These are phyloP conservation scores for Pheosia gnoma DNA, from an alignment of 2,888 invertebrate species.

Conservation along the genomic window DNA sequence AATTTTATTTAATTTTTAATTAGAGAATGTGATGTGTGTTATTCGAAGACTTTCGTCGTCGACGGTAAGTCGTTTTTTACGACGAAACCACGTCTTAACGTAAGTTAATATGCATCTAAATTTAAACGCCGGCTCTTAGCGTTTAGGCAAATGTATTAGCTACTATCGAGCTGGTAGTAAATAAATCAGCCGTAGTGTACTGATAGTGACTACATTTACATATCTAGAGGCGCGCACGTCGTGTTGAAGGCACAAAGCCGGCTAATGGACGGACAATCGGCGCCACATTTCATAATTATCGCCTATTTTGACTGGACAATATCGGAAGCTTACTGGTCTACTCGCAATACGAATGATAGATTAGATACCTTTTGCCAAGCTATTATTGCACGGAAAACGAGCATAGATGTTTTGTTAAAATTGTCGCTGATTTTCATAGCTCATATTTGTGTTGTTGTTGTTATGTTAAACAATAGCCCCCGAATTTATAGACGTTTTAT, in stretches of 20 bases:
- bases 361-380: constrained; percentile 38
- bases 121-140: constrained; percentile 16
- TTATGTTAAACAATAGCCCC: too few relatives aligned
- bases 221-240: constrained; percentile 65
- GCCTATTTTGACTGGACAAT: constrained; percentile 79
- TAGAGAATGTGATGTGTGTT: neutral
- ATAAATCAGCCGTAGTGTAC: constrained; percentile 37
- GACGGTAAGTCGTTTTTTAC: constrained; percentile 2
- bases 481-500: too few relatives aligned
- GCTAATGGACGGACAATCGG: constrained; percentile 78
- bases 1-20: constrained; percentile 6
- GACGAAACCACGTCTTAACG: neutral
- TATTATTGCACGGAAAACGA: constrained; percentile 26
- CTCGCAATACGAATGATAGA: constrained; percentile 44
- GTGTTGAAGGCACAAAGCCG: constrained; percentile 68
- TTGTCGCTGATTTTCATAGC: neutral
- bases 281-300: constrained; percentile 81
- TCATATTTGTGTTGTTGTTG: neutral
- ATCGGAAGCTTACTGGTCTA: constrained; percentile 64
- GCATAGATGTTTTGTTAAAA: constrained; percentile 13
- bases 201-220: constrained; percentile 61
- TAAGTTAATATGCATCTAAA: constrained; percentile 13
- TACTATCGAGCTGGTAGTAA: constrained; percentile 24
- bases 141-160: constrained; percentile 20
- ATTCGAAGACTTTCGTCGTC: neutral